These are phyloP conservation scores for Ceyx margarethae DNA, from an alignment of 2,113 vertebrate genomes.

Conservation along the genomic window DNA sequence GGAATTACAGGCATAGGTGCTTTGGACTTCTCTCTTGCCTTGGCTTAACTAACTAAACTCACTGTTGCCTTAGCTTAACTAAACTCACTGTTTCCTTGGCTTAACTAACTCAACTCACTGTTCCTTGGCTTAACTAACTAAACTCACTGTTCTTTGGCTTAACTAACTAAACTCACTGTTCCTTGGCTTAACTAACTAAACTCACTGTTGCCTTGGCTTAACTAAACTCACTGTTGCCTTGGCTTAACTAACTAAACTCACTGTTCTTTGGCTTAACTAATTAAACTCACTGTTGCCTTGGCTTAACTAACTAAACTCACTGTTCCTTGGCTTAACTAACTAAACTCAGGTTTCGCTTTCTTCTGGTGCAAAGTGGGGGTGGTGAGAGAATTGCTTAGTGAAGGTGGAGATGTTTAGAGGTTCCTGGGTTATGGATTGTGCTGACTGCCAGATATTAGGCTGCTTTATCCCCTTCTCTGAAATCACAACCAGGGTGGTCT, in stretches of 20 bases:
- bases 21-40: not conserved
- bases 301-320: not conserved
- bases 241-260: not conserved
- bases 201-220: not conserved
- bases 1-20: not conserved
- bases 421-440: not conserved
- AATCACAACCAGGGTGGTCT: not conserved
- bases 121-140: conserved; percentile 3
- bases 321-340: not conserved
- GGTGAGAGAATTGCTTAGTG: not conserved
- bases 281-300: not conserved
- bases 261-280: not conserved
- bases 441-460: not conserved
- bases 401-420: conserved; percentile 2
- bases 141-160: not conserved
- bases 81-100: not conserved
- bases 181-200: not conserved
- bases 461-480: not conserved
- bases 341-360: not conserved
- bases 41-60: not conserved
- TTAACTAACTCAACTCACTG: conserved; percentile 10
- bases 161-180: not conserved
- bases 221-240: not conserved
- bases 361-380: not conserved
- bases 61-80: too few species aligned